phyloP scores from a whole-genome alignment of 2,797 vertebrate genomes.

The Lepus oiostolus region DNA sequence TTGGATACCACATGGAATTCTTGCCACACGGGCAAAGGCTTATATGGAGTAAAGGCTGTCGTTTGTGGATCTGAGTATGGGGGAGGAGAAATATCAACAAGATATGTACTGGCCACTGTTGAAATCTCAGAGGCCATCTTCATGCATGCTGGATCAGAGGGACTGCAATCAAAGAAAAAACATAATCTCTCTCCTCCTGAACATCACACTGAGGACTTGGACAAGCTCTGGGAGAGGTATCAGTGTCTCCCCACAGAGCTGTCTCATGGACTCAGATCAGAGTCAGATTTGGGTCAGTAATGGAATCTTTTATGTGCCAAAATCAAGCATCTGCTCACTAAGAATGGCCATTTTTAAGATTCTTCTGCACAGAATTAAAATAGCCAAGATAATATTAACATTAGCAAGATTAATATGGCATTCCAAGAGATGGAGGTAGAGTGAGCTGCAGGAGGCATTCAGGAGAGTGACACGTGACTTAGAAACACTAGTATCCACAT shows the following conservation, averaged over 20 bases:
- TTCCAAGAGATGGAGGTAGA: neutral
- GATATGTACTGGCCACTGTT: fast-evolving
- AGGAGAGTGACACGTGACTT: neutral
- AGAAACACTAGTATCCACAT: neutral
- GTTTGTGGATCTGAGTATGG: neutral
- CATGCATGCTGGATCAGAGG: neutral
- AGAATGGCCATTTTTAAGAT: neutral
- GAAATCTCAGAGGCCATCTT: neutral
- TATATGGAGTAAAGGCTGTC: neutral
- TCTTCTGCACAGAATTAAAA: neutral
- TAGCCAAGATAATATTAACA: neutral
- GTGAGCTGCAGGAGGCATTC: neutral
- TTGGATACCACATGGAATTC: neutral
- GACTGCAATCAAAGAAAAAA: neutral
- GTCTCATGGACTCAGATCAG: neutral
- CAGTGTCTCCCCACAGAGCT: neutral
- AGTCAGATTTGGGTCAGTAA: neutral
- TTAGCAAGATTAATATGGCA: neutral
- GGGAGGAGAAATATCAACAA: neutral
- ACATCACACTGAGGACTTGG: neutral
- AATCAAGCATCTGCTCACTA: neutral
- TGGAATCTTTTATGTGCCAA: neutral
- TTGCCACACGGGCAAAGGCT: neutral
- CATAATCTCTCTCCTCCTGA: neutral
- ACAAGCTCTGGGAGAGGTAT: neutral